phyloP scores from a whole-genome alignment of 2,888 invertebrate species.

The Drosophila subquinaria region DNA sequence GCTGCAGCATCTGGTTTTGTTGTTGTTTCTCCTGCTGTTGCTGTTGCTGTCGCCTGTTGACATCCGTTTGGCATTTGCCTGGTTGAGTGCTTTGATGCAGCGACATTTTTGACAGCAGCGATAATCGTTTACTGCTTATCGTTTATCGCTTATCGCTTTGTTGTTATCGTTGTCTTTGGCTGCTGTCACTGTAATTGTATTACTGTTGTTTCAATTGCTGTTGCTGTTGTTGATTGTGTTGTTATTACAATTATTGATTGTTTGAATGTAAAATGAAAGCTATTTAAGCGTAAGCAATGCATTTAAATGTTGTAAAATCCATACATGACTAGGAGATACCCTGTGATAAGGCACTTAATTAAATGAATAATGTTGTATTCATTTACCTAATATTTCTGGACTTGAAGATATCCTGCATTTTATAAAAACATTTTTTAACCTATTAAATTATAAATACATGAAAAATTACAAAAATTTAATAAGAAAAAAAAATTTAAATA shows the following conservation, averaged over 20 bases:
- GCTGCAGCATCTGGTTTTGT: conserved; percentile 14
- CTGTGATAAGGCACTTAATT: neutral
- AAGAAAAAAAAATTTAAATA: no score
- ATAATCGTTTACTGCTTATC: conserved; percentile 34
- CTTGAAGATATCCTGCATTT: no score
- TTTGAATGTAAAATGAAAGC: conserved; percentile 5
- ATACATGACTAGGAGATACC: neutral
- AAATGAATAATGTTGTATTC: neutral
- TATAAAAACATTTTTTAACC: no score
- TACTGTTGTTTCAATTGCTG: conserved; percentile 8
- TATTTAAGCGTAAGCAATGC: conserved; percentile 12
- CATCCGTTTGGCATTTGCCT: conserved; percentile 38
- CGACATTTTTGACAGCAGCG: conserved; percentile 44
- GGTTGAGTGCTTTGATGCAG: conserved; percentile 41
- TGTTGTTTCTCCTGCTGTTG: conserved; percentile 11
- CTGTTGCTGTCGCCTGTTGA: conserved; percentile 35
- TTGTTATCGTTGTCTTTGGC: conserved; percentile 7
- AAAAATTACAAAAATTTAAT: no score
- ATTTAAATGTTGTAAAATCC: neutral
- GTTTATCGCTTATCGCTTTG: conserved; percentile 18
- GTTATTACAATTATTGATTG: conserved; percentile 22
- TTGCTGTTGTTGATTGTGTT: conserved; percentile 14
- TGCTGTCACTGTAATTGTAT: conserved; percentile 12
- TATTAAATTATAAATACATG: no score
- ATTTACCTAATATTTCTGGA: no score